Conservation (phyloP, 2,113 vertebrate species). For the Accipiter virgatus region DNA sequence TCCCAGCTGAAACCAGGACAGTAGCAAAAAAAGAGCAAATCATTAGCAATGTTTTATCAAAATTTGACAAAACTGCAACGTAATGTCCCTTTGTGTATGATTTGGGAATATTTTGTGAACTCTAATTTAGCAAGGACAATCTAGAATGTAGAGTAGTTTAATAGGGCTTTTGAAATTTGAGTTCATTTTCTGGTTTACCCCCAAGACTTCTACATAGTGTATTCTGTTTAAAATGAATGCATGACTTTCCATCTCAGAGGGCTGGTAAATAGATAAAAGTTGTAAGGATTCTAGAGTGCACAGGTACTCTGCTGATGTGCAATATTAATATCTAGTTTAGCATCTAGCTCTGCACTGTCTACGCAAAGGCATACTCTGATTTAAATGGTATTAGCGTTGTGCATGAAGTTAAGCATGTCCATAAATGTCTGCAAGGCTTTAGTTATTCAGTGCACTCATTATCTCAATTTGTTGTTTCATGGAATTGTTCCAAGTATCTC, state of each 20-base stretch:
- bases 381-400: slow-evolving; percentile 3
- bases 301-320: not conserved
- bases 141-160: not conserved
- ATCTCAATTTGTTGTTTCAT: slow-evolving; percentile 47
- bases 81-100: not conserved
- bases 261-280: not conserved
- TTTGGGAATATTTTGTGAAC: not conserved
- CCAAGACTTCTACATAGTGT: not conserved
- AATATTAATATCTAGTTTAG: not conserved
- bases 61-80: not conserved
- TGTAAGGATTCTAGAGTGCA: not conserved
- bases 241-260: not conserved
- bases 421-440: slow-evolving; percentile 37
- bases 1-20: too few species aligned
- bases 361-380: not conserved
- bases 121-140: not conserved
- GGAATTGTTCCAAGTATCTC: slow-evolving; percentile 46
- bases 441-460: slow-evolving; percentile 26
- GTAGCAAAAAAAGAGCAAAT: not conserved
- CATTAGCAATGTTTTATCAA: not conserved
- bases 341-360: not conserved
- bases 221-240: not conserved
- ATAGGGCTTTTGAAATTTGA: not conserved
- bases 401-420: slow-evolving; percentile 11
- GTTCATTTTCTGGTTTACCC: not conserved